These are phyloP conservation scores for Picus viridis DNA, from an alignment of 2,797 vertebrate genomes.

Conservation along the genomic window DNA sequence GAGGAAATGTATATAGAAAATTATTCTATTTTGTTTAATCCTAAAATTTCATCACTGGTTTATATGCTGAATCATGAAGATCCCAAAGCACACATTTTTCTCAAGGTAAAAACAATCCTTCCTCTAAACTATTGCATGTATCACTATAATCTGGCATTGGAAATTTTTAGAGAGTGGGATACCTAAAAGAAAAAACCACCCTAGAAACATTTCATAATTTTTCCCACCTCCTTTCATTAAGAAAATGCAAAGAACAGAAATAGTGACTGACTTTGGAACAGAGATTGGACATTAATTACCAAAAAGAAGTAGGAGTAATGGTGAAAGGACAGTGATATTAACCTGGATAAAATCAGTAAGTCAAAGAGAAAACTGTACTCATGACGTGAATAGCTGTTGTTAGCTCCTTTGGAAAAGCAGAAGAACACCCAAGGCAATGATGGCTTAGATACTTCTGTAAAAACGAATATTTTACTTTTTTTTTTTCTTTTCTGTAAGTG, in stretches of 20 bases:
- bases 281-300: neutral
- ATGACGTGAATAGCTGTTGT: neutral
- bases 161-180: neutral
- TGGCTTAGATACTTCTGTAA: neutral
- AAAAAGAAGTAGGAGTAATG: neutral
- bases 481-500: neutral
- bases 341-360: neutral
- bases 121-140: neutral
- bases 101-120: neutral
- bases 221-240: neutral
- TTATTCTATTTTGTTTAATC: neutral
- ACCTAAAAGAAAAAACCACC: neutral
- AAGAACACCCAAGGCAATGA: conserved; percentile 5
- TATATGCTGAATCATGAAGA: neutral
- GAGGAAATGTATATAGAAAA: neutral
- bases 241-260: neutral
- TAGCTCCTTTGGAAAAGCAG: neutral
- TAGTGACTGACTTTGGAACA: neutral
- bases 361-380: neutral
- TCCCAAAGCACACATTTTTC: neutral
- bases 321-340: neutral
- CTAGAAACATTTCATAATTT: neutral
- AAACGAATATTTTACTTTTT: neutral
- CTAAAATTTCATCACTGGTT: neutral
- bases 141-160: neutral